Conservation (phyloP, 37 sponge, comb jelly and placozoan species). For the Oopsacas minuta region DNA sequence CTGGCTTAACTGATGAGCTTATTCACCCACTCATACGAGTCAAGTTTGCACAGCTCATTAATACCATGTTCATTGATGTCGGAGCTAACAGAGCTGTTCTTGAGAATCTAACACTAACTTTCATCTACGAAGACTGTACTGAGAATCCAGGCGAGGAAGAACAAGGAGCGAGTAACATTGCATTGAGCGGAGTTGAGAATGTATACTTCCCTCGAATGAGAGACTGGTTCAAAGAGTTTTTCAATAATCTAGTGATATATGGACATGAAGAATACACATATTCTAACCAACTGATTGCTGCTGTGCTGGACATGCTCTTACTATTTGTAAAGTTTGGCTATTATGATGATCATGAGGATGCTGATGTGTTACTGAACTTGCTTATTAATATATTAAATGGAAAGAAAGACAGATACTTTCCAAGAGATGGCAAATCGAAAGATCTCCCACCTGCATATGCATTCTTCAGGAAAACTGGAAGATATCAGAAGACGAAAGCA, state of each 20-base stretch:
- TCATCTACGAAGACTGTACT: slow-evolving; percentile 21
- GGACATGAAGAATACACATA: neutral
- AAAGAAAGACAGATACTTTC: slow-evolving; percentile 35
- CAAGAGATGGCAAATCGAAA: slow-evolving; percentile 16
- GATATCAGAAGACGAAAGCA: slow-evolving; percentile 24
- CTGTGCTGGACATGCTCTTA: slow-evolving; percentile 19
- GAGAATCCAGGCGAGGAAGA: slow-evolving; percentile 23
- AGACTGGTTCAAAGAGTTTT: slow-evolving; percentile 26
- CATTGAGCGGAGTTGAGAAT: slow-evolving; percentile 41
- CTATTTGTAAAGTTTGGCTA: neutral
- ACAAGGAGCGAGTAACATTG: slow-evolving; percentile 13
- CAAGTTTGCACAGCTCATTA: neutral
- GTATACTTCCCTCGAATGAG: slow-evolving; percentile 29
- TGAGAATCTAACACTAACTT: slow-evolving; percentile 41
- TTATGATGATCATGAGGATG: slow-evolving; percentile 37
- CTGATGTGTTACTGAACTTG: slow-evolving; percentile 34
- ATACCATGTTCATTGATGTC: slow-evolving; percentile 41
- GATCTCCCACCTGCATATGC: neutral
- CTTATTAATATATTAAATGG: slow-evolving; percentile 59
- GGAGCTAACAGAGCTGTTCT: slow-evolving; percentile 42
- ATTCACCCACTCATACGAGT: neutral
- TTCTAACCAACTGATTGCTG: slow-evolving; percentile 11
- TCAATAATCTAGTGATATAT: slow-evolving; percentile 19
- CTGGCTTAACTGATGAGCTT: neutral
- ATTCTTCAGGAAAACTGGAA: neutral